phyloP scores from a whole-genome alignment of 2,113 vertebrate species.

The Phaetusa simplex region DNA sequence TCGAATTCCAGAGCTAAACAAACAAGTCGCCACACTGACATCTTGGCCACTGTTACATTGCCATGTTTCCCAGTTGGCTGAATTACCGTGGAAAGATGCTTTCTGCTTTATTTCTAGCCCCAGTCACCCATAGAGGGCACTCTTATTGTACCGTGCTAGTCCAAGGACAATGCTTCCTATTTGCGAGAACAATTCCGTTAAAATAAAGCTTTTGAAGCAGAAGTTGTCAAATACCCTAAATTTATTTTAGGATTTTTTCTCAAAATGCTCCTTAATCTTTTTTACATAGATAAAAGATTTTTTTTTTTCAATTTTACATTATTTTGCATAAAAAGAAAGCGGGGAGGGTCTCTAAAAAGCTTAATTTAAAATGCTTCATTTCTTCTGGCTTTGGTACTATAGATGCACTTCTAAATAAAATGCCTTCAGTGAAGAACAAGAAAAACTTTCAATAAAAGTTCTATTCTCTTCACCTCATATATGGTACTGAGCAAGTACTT shows the following conservation, averaged over 20 bases:
- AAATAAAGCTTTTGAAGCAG: background rate
- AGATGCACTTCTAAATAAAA: background rate
- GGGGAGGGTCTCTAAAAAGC: background rate
- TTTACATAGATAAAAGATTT: background rate
- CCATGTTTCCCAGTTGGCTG: background rate
- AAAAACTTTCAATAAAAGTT: background rate
- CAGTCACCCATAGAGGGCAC: constrained; percentile 41
- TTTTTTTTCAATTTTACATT: background rate
- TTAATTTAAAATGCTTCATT: background rate
- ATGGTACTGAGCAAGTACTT: background rate
- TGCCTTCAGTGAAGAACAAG: background rate
- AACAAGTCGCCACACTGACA: background rate
- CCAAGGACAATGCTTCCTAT: background rate
- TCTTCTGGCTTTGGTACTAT: background rate
- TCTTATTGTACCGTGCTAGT: background rate
- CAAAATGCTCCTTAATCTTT: background rate
- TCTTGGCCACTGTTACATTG: background rate
- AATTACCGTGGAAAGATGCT: background rate
- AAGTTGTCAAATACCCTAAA: background rate
- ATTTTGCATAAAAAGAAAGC: background rate
- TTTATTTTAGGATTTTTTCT: background rate
- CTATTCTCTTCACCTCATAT: background rate
- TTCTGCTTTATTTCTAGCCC: background rate
- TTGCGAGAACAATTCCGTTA: background rate
- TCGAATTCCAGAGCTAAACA: background rate